phyloP scores from a whole-genome alignment of 2,888 invertebrate species.

The Nomada fabriciana region DNA sequence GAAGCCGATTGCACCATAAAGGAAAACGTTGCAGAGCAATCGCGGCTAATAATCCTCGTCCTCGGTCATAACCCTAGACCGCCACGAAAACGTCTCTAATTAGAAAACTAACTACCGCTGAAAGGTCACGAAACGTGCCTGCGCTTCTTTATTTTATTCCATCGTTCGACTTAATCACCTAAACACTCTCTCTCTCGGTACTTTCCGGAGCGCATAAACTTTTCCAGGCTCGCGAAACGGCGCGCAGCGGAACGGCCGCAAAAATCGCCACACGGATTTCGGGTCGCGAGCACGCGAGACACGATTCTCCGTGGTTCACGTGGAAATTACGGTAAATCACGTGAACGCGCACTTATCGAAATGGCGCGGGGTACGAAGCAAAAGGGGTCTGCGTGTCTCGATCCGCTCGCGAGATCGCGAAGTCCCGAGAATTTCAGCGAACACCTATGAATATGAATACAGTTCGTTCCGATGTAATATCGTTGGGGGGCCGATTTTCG shows the following conservation, averaged over 20 bases:
- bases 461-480: constrained; percentile 25
- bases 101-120: background rate
- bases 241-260: background rate
- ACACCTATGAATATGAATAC: constrained; percentile 56
- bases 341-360: constrained; percentile 56
- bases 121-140: constrained; percentile 14
- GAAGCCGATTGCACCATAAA: no score
- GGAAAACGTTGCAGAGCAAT: no score
- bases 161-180: background rate
- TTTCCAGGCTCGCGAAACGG: background rate
- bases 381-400: constrained; percentile 16
- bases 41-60: no score
- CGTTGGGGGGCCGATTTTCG: constrained; percentile 30
- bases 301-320: constrained; percentile 5
- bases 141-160: constrained; percentile 5
- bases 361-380: background rate
- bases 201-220: background rate
- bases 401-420: constrained; percentile 51
- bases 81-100: background rate
- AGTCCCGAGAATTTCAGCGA: constrained; percentile 43
- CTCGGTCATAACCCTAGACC: no score
- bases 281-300: constrained; percentile 44
- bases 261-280: constrained; percentile 24
- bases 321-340: constrained; percentile 58
- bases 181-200: constrained; percentile 1